Base-by-base conservation (phyloP, 2,113 vertebrate species). In the Cochlearius cochlearius region DNA sequence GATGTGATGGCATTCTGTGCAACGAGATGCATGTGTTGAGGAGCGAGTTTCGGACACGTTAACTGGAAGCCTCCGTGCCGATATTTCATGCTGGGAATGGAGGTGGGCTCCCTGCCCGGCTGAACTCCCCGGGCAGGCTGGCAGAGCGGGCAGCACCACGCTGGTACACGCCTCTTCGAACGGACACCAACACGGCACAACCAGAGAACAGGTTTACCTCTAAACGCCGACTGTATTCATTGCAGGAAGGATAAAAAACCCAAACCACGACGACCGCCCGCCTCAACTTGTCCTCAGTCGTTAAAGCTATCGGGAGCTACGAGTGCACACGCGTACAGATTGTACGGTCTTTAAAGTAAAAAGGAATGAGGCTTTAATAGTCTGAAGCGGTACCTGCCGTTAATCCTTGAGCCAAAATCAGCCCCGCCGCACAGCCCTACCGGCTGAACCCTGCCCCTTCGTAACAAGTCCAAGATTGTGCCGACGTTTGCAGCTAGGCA, bases 391-490 rank as follows among this genome's bases (percentile, higher is more conserved):
- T 8, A 73, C 25, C 41, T n/a, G 66, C 53, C 32, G 30, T 60
- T 34, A 67, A 38, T 12, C 21, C 58, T 27, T 27, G 11, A 86
- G 47, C 59, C 47, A 17, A 41, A 34, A 26, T 9, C 16, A 41
- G 27, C 43, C 75, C 38, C 11, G 21, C 32, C 36, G 4, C 1
- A 17, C 9, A 52, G 16, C 25, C 21, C 12, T 5, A 13, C 19
- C 3, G 0, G 36, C n/a, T 43, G 25, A 58, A 21, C 34, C 32
- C 34, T 6, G 20, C 4, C 38, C 14, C 1, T 36, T 18, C 15
- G 7, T 8, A 34, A 30, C 16, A 11, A 26, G 7, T 7, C 32
- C 7, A 15, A 43, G 17, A 6, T 7, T 36, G 36, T 30, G 64
- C 26, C 0, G 0, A 21, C 49, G 32, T 5, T 38, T 53, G 22